phyloP scores from a whole-genome alignment of 1,140 invertebrate species.

The Panagrolaimus sp. region DNA sequence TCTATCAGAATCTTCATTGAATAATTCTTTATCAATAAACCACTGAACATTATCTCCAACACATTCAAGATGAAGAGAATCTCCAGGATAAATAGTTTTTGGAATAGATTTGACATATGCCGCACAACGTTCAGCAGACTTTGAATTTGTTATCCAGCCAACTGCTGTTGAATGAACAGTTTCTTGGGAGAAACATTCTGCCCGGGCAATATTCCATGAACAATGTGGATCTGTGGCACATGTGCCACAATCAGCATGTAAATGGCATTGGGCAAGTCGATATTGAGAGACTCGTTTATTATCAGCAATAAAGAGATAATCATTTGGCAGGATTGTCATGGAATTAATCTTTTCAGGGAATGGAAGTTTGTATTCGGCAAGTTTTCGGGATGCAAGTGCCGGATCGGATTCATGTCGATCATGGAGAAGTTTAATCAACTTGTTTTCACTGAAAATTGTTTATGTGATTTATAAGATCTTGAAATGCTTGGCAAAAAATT shows the following conservation, averaged over 20 bases:
- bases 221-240: conserved; percentile 57
- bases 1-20: conserved; percentile 22
- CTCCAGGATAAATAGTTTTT: conserved; percentile 46
- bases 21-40: conserved; percentile 24
- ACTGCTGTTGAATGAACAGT: conserved; percentile 42
- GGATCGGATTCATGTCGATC: conserved; percentile 30
- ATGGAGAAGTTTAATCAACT: conserved; percentile 40
- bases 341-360: conserved; percentile 26
- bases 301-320: conserved; percentile 49
- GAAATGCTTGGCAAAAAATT: too few species aligned
- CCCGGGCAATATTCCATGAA: conserved; percentile 54
- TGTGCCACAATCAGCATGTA: conserved; percentile 37
- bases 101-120: conserved; percentile 33
- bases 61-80: conserved; percentile 38
- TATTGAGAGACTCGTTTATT: conserved; percentile 44
- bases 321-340: conserved; percentile 48
- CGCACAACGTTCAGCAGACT: conserved; percentile 28
- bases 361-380: conserved; percentile 39
- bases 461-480: too few species aligned
- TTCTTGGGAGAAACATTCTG: conserved; percentile 43
- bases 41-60: conserved; percentile 15
- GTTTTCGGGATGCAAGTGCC: conserved; percentile 22
- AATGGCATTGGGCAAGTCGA: conserved; percentile 45
- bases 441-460: conserved; percentile 23
- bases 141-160: conserved; percentile 41